Conservation (phyloP, 2,113 vertebrate species). For the Ailurus styani region DNA sequence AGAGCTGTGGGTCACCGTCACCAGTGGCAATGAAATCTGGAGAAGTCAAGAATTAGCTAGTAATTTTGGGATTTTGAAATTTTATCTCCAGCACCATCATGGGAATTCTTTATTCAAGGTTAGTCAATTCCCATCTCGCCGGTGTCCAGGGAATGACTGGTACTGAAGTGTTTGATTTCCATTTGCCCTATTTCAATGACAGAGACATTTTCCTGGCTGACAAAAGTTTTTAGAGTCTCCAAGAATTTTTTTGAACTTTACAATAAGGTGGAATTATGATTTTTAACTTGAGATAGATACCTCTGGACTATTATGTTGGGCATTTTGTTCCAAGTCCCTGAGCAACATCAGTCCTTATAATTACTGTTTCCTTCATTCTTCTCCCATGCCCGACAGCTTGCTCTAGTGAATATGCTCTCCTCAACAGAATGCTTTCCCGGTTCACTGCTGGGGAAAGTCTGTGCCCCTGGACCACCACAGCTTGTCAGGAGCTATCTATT, state of each 20-base stretch:
- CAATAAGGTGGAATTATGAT: not conserved
- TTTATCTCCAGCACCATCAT: not conserved
- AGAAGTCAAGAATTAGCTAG: not conserved
- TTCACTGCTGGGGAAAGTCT: not conserved
- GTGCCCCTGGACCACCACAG: not conserved
- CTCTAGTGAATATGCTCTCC: not conserved
- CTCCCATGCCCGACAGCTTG: not conserved
- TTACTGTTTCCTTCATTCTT: not conserved
- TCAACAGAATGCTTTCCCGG: not conserved
- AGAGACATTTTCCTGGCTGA: not conserved
- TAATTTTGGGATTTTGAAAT: not conserved
- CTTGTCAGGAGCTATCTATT: not conserved
- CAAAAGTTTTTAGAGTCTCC: not conserved
- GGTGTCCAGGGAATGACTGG: not conserved
- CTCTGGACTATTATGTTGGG: not conserved
- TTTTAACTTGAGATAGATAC: not conserved
- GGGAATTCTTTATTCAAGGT: not conserved
- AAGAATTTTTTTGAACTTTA: constrained; percentile 2
- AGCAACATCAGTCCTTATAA: not conserved
- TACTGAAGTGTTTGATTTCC: not conserved
- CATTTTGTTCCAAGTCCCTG: not conserved
- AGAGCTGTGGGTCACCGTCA: not conserved
- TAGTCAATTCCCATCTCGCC: not conserved
- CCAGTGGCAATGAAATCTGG: not conserved
- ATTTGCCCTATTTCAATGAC: not conserved